Base-by-base conservation (phyloP, 1,140 invertebrate species). In the Procambarus clarkii region DNA sequence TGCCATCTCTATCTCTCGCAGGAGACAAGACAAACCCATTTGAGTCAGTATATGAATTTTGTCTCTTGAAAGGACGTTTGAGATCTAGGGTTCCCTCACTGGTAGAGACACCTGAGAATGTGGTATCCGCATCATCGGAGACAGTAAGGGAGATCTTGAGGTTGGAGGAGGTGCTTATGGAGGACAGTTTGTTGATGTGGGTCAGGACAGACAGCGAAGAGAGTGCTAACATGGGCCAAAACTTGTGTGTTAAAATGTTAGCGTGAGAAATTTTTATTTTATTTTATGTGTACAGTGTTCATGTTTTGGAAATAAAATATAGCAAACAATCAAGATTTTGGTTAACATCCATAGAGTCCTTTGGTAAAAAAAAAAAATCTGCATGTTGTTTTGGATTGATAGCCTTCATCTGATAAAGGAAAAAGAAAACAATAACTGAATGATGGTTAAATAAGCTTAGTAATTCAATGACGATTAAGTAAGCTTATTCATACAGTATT, bases 21-120 rank as follows among this genome's bases (percentile, higher is more conserved):
- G 89, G 89, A 71, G 89, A 91, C 45, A 91, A 74, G 74, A 91
- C 89, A 58, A 91, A 91, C 50, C 89, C 89, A 2, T 64, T 21
- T 5, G 50, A 34, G 54, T 91, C 89, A 60, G 89, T 91, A 15
- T 46, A 45, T 34, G 89, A 91, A 13, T 91, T 91, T 54, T 91
- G 89, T 11, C 89, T 78, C 82, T 45, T 91, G 89, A 86, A 85
- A n/a, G 83, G 81, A 34, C 60, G 60, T 64, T 4, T 2, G 24
- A 82, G 74, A 34, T 46, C 24, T 71, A 71, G 50, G 60, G 50
- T 48, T 34, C 24, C 48, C 15, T 60, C 4, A 50, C 60, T 58
- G 74, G 46, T 24, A 80, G 64, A 60, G n/a, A 81, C 24, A 50
- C 45, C 45, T 76, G 79, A 34, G 48, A 21, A 54, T 11, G 60